Percentiles rank a stretch among this genome's conserved stretches.
These are phyloP conservation scores for Zaprionus lineosus DNA, from an alignment of 2,888 invertebrate species.

Conservation along the genomic window DNA sequence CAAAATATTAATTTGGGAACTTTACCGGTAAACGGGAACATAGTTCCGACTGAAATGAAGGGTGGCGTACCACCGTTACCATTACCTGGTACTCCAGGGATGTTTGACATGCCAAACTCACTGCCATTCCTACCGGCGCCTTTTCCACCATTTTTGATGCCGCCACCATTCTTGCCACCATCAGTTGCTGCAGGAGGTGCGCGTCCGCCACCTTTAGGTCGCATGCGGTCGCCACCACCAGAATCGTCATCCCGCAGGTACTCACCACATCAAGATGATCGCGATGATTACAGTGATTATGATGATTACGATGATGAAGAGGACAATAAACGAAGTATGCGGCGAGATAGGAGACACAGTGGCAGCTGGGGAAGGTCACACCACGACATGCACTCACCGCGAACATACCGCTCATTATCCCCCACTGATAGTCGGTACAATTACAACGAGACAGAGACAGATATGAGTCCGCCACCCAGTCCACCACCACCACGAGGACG, in stretches of 20 bases:
- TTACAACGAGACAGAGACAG: constrained; percentile 87
- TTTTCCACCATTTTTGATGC: constrained; percentile 86
- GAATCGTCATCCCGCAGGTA: constrained; percentile 49
- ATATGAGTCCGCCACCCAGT: constrained; percentile 87
- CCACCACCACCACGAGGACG: constrained; percentile 82
- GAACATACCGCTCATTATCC: constrained; percentile 82
- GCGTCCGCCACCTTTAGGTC: constrained; percentile 84
- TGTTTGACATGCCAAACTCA: constrained; percentile 81
- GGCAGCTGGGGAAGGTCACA: constrained; percentile 70
- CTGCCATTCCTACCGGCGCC: constrained; percentile 85
- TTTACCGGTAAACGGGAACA: no score
- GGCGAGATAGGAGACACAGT: constrained; percentile 55
- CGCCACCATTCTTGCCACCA: constrained; percentile 84
- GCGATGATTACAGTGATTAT: constrained; percentile 74
- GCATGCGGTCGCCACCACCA: constrained; percentile 84
- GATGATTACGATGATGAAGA: constrained; percentile 68
- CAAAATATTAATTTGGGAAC: no score
- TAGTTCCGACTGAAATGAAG: constrained; percentile 66
- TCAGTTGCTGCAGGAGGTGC: constrained; percentile 83
- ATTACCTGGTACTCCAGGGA: constrained; percentile 80
- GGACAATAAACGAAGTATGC: constrained; percentile 50
- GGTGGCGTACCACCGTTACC: constrained; percentile 81
- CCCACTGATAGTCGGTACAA: constrained; percentile 82
- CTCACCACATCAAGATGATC: constrained; percentile 58
- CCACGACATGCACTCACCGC: constrained; percentile 77